Evolutionary conservation across 2,888 invertebrate species (phyloP).

Genomic region (Lucinisca nassula): DNA sequence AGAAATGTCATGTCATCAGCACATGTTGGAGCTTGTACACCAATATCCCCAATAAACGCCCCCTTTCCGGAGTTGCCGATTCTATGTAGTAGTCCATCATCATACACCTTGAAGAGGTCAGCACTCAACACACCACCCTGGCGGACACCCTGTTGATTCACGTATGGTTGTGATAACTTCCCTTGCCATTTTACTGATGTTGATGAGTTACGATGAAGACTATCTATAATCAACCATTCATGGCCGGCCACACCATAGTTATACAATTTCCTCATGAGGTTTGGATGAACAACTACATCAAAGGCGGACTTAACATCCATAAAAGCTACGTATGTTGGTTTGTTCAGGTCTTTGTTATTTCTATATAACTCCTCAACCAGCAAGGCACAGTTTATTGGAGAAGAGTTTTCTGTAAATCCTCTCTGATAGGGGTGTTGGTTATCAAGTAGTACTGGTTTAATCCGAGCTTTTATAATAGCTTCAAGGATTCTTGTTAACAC

Average conservation of each 20-base stretch:
- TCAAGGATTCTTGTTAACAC: not conserved
- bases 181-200: not conserved
- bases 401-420: no score
- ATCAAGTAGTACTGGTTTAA: not conserved
- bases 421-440: not conserved
- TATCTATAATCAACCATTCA: not conserved
- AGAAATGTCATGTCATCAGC: no score
- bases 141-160: slow-evolving; percentile 22
- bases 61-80: not conserved
- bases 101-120: not conserved
- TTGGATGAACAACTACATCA: slow-evolving; percentile 8
- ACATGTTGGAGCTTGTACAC: slow-evolving; percentile 11
- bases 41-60: not conserved
- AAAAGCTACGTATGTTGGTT: no score
- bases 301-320: slow-evolving; percentile 16
- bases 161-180: not conserved
- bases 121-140: slow-evolving; percentile 17
- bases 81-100: not conserved
- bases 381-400: slow-evolving; percentile 10
- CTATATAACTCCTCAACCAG: not conserved
- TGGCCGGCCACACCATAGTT: not conserved
- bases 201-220: not conserved
- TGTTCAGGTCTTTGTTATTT: not conserved
- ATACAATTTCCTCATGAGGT: slow-evolving; percentile 7
- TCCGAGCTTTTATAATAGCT: not conserved